Evolutionary conservation across 2,113 vertebrate genomes (phyloP).

Genomic region (Pelmatolapia mariae): DNA sequence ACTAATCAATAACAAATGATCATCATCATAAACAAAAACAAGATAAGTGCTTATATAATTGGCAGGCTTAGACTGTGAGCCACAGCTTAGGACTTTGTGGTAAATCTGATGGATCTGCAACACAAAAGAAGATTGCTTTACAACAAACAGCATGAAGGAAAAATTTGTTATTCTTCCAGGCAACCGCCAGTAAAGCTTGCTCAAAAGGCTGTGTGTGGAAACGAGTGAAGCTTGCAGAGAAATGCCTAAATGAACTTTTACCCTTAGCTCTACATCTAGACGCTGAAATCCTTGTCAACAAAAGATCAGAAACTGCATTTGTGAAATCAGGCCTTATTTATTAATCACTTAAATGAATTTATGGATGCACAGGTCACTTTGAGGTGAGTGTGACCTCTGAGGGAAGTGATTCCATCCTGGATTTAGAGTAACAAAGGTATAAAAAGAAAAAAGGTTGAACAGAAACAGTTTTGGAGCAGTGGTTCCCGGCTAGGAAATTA

Average conservation of each 20-base stretch:
- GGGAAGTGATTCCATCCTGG: neutral
- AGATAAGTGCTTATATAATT: neutral
- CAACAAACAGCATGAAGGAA: neutral
- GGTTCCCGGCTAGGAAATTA: neutral
- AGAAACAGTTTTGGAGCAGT: neutral
- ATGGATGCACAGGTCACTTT: neutral
- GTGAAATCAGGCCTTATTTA: neutral
- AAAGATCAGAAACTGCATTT: neutral
- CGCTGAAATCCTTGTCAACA: neutral
- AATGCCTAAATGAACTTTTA: neutral
- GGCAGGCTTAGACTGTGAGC: neutral
- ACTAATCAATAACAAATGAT: neutral
- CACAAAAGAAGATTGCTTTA: neutral
- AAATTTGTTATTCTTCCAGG: neutral
- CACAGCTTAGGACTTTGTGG: neutral
- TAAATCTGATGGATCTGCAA: neutral
- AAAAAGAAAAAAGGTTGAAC: neutral
- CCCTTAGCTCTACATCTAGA: neutral
- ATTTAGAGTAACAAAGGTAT: neutral
- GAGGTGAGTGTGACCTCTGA: neutral
- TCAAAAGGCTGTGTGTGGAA: neutral
- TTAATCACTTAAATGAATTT: neutral
- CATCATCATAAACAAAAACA: neutral
- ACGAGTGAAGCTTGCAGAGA: neutral
- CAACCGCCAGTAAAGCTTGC: neutral